phyloP scores from a whole-genome alignment of 2,797 vertebrate species.

The Gallinago nigripennis region DNA sequence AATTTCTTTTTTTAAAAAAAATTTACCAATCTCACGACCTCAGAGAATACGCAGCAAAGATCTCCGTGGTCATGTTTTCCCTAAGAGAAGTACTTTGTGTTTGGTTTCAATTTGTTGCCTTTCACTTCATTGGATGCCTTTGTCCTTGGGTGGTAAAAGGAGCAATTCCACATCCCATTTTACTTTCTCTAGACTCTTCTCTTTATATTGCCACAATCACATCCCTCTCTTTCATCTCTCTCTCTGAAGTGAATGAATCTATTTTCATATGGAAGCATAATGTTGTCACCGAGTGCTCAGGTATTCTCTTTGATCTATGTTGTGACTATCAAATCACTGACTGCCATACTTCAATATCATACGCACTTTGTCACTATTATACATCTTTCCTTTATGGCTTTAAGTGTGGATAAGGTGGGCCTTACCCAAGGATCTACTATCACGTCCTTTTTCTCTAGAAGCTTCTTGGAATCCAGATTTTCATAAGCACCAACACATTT shows the following conservation, averaged over 20 bases:
- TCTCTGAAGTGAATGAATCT: background rate
- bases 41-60: background rate
- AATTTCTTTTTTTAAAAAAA: background rate
- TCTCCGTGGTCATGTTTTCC: background rate
- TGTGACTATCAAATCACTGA: background rate
- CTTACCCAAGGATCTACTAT: background rate
- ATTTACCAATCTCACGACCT: background rate
- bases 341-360: background rate
- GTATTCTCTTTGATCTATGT: background rate
- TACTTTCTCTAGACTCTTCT: background rate
- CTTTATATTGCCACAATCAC: background rate
- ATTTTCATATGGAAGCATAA: background rate
- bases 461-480: background rate
- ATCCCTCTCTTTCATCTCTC: background rate
- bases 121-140: background rate
- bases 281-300: background rate
- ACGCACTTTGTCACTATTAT: background rate
- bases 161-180: background rate
- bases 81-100: background rate
- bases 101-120: background rate
- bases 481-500: accelerated
- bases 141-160: background rate
- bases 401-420: background rate
- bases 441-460: background rate
- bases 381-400: background rate